phyloP scores from a whole-genome alignment of 1,140 invertebrate species.

The Notospermus geniculatus region DNA sequence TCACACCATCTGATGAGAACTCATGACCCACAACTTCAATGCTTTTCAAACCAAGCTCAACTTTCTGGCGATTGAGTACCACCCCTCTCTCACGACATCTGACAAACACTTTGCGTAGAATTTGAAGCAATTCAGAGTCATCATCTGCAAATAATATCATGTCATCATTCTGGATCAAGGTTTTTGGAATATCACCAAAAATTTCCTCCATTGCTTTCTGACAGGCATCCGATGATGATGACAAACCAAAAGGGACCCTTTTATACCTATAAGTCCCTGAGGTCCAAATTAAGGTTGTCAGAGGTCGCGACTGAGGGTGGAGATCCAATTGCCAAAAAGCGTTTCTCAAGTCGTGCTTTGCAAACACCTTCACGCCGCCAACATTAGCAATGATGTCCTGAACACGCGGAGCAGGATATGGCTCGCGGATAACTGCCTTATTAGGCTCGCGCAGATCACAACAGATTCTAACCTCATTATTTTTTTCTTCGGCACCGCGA shows the following conservation, averaged over 20 bases:
- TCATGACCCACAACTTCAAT: constrained; percentile 25
- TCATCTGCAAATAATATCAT: background rate
- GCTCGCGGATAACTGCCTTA: too few species aligned
- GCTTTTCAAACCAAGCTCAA: constrained; percentile 20
- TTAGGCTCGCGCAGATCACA: too few species aligned
- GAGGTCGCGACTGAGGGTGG: background rate
- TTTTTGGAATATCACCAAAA: background rate
- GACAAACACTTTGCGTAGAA: background rate
- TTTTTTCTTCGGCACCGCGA: constrained; percentile 1
- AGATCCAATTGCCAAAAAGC: constrained; percentile 6
- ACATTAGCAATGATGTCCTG: background rate
- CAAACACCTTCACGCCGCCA: background rate
- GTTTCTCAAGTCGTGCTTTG: background rate
- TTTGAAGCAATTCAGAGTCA: background rate
- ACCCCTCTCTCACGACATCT: constrained; percentile 18
- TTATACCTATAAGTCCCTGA: background rate
- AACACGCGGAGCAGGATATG: too few species aligned
- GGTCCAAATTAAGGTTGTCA: background rate
- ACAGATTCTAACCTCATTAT: too few species aligned
- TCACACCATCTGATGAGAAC: constrained; percentile 23
- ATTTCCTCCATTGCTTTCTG: background rate
- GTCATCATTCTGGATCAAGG: background rate
- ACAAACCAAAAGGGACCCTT: background rate
- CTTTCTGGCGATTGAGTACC: constrained; percentile 25
- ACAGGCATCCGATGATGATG: background rate